phyloP scores from a whole-genome alignment of 2,888 invertebrate species.

The Phyllotreta striolata region DNA sequence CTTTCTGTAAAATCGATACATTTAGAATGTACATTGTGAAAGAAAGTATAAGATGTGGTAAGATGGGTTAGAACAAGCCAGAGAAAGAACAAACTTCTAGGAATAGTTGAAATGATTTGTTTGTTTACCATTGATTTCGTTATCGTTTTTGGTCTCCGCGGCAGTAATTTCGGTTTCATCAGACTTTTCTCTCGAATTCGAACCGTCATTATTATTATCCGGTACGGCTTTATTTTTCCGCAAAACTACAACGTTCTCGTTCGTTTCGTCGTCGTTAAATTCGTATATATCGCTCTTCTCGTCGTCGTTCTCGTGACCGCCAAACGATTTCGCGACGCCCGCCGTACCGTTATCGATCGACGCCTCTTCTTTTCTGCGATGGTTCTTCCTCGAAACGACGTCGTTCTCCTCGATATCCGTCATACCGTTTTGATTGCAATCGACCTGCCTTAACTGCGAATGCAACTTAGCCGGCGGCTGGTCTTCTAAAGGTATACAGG shows the following conservation, averaged over 20 bases:
- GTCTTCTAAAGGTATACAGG: constrained; percentile 16
- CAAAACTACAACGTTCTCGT: constrained; percentile 38
- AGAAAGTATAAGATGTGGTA: too few relatives aligned
- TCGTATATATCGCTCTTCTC: constrained; percentile 56
- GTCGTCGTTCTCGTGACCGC: constrained; percentile 6
- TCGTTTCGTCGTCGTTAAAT: constrained; percentile 47
- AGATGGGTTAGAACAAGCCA: too few relatives aligned
- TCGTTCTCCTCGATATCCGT: constrained; percentile 26
- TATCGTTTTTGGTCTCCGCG: constrained; percentile 59
- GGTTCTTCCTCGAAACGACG: not conserved
- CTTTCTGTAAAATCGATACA: constrained; percentile 23
- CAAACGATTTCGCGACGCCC: not conserved
- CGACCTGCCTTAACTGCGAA: constrained; percentile 38
- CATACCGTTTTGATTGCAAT: constrained; percentile 51
- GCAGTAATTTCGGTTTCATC: constrained; percentile 39
- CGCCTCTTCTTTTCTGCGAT: not conserved
- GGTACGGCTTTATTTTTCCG: constrained; percentile 37
- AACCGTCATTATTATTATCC: constrained; percentile 34
- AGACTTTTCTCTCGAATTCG: constrained; percentile 42
- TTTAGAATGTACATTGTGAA: too few relatives aligned
- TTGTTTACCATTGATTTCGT: constrained; percentile 51
- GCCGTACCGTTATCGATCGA: not conserved
- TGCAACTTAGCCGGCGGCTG: constrained; percentile 18
- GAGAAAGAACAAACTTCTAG: too few relatives aligned
- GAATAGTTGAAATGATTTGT: too few relatives aligned